phyloP scores from a whole-genome alignment of 2,888 invertebrate species.

The Pachydiplax longipennis region DNA sequence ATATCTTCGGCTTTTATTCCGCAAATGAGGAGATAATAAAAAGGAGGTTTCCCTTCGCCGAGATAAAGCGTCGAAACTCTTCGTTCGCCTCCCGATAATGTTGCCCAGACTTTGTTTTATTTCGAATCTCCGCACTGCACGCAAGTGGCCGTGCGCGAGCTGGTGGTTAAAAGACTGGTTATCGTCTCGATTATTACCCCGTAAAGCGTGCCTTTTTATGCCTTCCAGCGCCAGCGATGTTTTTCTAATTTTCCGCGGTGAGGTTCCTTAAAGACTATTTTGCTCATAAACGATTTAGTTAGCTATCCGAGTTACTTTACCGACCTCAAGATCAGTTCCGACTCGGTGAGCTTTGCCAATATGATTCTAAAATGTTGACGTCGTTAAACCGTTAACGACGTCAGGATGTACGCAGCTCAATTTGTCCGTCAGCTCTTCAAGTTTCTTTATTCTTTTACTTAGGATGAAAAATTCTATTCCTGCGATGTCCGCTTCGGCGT shows the following conservation, averaged over 20 bases:
- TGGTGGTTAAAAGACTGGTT: background rate
- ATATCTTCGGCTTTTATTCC: background rate
- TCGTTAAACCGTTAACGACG: too few relatives aligned
- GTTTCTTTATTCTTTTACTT: background rate
- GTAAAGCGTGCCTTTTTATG: background rate
- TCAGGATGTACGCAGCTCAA: too few relatives aligned
- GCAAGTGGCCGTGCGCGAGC: conserved; percentile 17
- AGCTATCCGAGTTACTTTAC: too few relatives aligned
- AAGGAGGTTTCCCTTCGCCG: background rate
- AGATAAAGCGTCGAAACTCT: background rate
- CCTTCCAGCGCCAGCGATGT: too few relatives aligned
- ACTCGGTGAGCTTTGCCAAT: too few relatives aligned
- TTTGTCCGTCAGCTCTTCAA: too few relatives aligned
- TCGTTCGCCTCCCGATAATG: background rate
- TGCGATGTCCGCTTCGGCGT: background rate
- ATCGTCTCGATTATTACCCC: background rate
- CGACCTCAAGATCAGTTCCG: too few relatives aligned
- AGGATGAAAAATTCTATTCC: background rate
- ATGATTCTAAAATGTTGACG: too few relatives aligned
- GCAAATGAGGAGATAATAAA: conserved; percentile 9
- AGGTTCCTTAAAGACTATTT: too few relatives aligned
- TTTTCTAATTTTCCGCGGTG: too few relatives aligned
- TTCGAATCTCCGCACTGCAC: background rate
- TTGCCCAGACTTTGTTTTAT: background rate
- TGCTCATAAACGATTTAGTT: too few relatives aligned